Evolutionary conservation across 2,888 invertebrate genomes (phyloP).

Genomic region (Herminia tarsipennalis): DNA sequence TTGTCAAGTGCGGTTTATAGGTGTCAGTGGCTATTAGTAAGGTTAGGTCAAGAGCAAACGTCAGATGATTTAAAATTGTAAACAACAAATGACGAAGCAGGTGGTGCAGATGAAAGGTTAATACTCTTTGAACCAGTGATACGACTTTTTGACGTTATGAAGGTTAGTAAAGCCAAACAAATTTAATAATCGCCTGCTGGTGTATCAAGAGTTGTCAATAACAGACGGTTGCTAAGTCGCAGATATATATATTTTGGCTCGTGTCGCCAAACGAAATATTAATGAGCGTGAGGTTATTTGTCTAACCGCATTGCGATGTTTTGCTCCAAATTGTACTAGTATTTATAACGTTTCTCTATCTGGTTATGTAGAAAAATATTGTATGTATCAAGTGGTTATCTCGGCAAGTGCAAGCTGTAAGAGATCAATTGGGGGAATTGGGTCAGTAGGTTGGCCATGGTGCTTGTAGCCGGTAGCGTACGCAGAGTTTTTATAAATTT

Average conservation of each 20-base stretch:
- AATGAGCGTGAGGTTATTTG: background rate
- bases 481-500: too few relatives aligned
- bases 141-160: background rate
- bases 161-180: background rate
- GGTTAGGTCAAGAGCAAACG: background rate
- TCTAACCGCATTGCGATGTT: conserved; percentile 17
- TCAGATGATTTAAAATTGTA: background rate
- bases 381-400: conserved; percentile 8
- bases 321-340: background rate
- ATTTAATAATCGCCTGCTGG: too few relatives aligned
- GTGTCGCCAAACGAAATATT: conserved; percentile 1
- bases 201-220: too few relatives aligned
- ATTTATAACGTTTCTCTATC: background rate
- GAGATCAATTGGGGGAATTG: conserved; percentile 28
- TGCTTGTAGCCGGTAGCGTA: conserved; percentile 9
- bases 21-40: background rate
- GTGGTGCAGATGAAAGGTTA: conserved; percentile 1
- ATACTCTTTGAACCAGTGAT: background rate
- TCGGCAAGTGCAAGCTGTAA: conserved; percentile 8
- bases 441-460: conserved; percentile 34
- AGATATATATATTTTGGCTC: conserved; percentile 2
- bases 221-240: background rate
- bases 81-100: background rate
- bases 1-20: too few relatives aligned
- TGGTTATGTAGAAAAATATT: background rate